These are phyloP conservation scores for Esperia sulphurella DNA, from an alignment of 2,888 invertebrate species.

Conservation along the genomic window DNA sequence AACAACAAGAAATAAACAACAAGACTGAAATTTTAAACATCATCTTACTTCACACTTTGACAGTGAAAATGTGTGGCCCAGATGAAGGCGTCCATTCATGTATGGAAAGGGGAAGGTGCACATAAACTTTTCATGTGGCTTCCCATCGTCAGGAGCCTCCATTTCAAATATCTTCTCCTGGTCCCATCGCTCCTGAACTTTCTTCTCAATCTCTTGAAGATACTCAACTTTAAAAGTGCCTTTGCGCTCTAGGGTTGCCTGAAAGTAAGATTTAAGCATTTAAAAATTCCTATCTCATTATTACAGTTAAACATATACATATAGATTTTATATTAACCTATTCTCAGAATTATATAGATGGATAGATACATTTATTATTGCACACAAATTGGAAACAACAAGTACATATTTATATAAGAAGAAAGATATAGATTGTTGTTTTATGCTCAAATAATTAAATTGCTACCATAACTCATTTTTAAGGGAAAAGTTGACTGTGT, in stretches of 20 bases:
- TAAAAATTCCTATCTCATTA: too few species aligned
- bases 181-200: constrained; percentile 93
- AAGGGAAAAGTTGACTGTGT: too few species aligned
- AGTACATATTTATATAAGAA: too few species aligned
- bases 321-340: too few species aligned
- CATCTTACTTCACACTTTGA: constrained; percentile 94
- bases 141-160: constrained; percentile 85
- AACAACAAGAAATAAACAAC: too few species aligned
- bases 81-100: constrained; percentile 98
- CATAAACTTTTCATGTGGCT: constrained; percentile 89
- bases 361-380: too few species aligned
- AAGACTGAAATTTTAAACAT: background rate
- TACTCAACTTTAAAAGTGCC: constrained; percentile 98
- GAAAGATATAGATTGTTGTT: too few species aligned
- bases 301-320: too few species aligned
- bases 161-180: constrained; percentile 88
- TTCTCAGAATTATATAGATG: too few species aligned
- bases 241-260: constrained; percentile 82
- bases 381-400: too few species aligned
- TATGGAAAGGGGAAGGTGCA: constrained; percentile 99
- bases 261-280: constrained; percentile 11
- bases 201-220: constrained; percentile 92
- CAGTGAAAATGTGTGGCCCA: constrained; percentile 98
- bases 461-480: too few species aligned
- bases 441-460: too few species aligned